These are phyloP conservation scores for Clarias laeviceps DNA, from an alignment of 2,797 vertebrate genomes.

Conservation along the genomic window DNA sequence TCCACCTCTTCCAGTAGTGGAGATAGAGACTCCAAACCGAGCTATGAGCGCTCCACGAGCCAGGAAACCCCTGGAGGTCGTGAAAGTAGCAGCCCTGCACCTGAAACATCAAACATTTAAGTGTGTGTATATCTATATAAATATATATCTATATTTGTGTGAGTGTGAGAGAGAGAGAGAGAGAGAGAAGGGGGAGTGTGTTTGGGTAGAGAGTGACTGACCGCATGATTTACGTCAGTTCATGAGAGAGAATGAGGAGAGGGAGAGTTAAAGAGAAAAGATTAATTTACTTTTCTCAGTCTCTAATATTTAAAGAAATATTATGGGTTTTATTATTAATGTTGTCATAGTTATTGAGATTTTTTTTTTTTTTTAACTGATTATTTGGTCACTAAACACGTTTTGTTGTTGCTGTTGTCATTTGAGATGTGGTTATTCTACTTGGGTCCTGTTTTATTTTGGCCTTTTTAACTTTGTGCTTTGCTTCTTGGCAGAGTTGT, in stretches of 20 bases:
- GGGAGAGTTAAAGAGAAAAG: constrained; percentile 12
- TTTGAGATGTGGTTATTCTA: constrained; percentile 32
- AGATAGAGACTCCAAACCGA: constrained; percentile 82
- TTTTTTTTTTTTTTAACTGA: constrained; percentile 38
- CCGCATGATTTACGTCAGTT: constrained; percentile 36
- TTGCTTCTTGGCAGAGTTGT: constrained; percentile 47
- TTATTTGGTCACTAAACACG: constrained; percentile 43
- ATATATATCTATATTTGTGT: constrained; percentile 29
- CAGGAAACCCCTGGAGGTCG: constrained; percentile 70
- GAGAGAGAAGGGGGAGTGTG: constrained; percentile 31
- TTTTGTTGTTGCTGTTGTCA: constrained; percentile 38
- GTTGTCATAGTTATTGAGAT: constrained; percentile 38
- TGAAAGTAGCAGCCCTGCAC: constrained; percentile 68
- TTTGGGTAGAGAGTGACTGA: constrained; percentile 36
- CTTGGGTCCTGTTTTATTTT: constrained; percentile 27
- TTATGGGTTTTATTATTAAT: constrained; percentile 55
- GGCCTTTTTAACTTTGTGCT: constrained; percentile 45
- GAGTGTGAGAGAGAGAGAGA: constrained; percentile 16
- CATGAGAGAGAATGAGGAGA: constrained; percentile 10
- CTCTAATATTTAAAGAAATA: constrained; percentile 65
- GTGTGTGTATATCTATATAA: constrained; percentile 27
- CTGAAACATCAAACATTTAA: constrained; percentile 62
- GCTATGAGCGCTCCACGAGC: constrained; percentile 76
- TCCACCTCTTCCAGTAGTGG: constrained; percentile 69
- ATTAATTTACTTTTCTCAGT: constrained; percentile 56